These are phyloP conservation scores for Eidolon helvum DNA, from an alignment of 2,113 vertebrate species.

Conservation along the genomic window DNA sequence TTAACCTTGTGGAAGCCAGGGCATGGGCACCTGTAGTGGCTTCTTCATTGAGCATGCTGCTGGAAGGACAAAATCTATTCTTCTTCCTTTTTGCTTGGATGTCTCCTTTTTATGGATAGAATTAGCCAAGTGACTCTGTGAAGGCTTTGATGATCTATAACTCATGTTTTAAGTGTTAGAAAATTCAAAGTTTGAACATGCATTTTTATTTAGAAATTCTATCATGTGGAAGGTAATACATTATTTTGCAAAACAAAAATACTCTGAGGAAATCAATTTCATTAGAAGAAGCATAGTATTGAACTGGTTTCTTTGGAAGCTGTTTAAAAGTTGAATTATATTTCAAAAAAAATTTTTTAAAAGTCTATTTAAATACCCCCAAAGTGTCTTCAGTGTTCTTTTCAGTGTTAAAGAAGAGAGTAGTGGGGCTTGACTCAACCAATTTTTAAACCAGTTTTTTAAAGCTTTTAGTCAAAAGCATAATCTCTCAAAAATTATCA, in stretches of 20 bases:
- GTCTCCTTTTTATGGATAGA: not conserved
- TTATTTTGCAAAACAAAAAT: conserved; percentile 15
- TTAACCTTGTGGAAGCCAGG: not conserved
- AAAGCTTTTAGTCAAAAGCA: conserved; percentile 29
- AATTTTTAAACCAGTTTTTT: not conserved
- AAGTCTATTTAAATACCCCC: not conserved
- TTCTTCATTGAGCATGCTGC: not conserved
- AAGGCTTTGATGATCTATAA: not conserved
- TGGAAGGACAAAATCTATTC: not conserved
- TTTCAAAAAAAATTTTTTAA: conserved; percentile 29
- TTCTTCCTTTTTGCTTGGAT: not conserved
- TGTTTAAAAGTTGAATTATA: conserved; percentile 21
- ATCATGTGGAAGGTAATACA: not conserved
- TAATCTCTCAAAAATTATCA: conserved; percentile 14
- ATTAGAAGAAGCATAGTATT: not conserved
- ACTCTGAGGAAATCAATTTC: not conserved
- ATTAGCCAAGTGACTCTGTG: not conserved
- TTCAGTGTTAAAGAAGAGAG: not conserved
- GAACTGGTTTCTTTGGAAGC: conserved; percentile 5
- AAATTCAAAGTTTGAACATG: conserved; percentile 10
- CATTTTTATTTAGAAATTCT: conserved; percentile 42
- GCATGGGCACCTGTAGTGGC: not conserved
- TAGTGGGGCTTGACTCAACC: not conserved
- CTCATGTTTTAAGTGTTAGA: conserved; percentile 14
- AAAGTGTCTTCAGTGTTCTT: not conserved